Conservation (phyloP, 2,888 invertebrate species). For the Serripes groenlandicus region DNA sequence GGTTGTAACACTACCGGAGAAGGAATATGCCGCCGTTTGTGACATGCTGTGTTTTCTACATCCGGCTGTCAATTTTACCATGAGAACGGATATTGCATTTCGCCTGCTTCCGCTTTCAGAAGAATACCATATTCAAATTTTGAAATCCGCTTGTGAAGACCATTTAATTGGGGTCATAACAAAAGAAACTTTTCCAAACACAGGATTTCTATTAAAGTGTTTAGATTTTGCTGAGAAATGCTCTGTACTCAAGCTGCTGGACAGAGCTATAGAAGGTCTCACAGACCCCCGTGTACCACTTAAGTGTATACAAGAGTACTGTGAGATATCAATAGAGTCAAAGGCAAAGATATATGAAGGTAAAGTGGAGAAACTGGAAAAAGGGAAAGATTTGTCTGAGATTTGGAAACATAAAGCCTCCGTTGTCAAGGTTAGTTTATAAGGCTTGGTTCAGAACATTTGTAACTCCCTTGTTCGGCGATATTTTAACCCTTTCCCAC, state of each 20-base stretch:
- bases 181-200: slow-evolving; percentile 33
- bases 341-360: slow-evolving; percentile 63
- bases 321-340: slow-evolving; percentile 48
- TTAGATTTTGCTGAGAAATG: slow-evolving; percentile 58
- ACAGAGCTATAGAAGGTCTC: slow-evolving; percentile 25
- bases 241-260: slow-evolving; percentile 40
- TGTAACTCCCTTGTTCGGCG: too few species aligned
- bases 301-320: slow-evolving; percentile 45
- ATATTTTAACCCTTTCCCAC: background rate
- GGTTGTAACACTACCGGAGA: slow-evolving; percentile 64
- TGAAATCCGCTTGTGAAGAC: slow-evolving; percentile 69
- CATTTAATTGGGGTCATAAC: slow-evolving; percentile 50
- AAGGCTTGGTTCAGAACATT: too few species aligned
- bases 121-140: slow-evolving; percentile 68
- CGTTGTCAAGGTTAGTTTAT: slow-evolving; percentile 54
- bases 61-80: slow-evolving; percentile 61
- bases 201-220: slow-evolving; percentile 62
- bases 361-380: slow-evolving; percentile 59
- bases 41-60: slow-evolving; percentile 69
- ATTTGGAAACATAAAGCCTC: slow-evolving; percentile 54
- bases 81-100: slow-evolving; percentile 58
- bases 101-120: slow-evolving; percentile 67
- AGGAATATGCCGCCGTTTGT: slow-evolving; percentile 54
- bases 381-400: slow-evolving; percentile 47
- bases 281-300: slow-evolving; percentile 45